Conservation (phyloP, 2,888 invertebrate genomes). For the Sacculina carcini region DNA sequence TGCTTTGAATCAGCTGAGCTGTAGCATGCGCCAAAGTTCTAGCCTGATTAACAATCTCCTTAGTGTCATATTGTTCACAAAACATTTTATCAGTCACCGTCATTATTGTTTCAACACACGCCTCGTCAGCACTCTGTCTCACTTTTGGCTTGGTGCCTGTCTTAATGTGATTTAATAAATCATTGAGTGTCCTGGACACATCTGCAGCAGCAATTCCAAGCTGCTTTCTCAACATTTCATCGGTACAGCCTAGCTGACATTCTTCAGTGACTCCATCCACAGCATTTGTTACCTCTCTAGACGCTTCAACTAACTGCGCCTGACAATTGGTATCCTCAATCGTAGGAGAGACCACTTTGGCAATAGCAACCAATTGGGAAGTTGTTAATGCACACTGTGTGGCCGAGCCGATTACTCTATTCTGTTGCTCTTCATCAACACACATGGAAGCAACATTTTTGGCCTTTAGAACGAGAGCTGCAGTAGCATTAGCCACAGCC, state of each 20-base stretch:
- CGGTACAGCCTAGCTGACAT: constrained; percentile 42
- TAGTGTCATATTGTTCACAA: constrained; percentile 55
- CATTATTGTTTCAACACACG: constrained; percentile 66
- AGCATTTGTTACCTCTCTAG: constrained; percentile 69
- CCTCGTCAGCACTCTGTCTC: constrained; percentile 31
- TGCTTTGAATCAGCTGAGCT: constrained; percentile 71
- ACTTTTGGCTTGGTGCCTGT: constrained; percentile 15
- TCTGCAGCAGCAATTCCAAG: constrained; percentile 59
- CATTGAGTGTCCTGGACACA: constrained; percentile 63
- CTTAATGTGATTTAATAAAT: constrained; percentile 69
- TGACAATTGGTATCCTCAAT: constrained; percentile 33
- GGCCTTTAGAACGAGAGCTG: constrained; percentile 78
- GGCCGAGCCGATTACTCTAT: constrained; percentile 64
- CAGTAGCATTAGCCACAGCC: constrained; percentile 91
- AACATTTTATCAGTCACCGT: constrained; percentile 66
- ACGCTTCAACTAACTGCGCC: constrained; percentile 71
- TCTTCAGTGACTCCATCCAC: constrained; percentile 66
- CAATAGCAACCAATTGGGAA: constrained; percentile 87
- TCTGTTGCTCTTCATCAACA: constrained; percentile 52
- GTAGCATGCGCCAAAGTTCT: constrained; percentile 75
- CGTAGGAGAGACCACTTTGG: constrained; percentile 42
- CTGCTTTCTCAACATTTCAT: constrained; percentile 29
- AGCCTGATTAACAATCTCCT: constrained; percentile 84
- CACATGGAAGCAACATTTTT: constrained; percentile 76
- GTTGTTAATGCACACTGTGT: constrained; percentile 92